Evolutionary conservation across 2,113 vertebrate species (phyloP).

Genomic region (Sus scrofa): T2T-Sscrofa CM000812.6:252999501-253000000

Average conservation of each 20-base stretch:
- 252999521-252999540: background rate
- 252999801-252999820: too few relatives aligned
- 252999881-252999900: background rate
- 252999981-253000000: too few relatives aligned
- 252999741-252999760: too few relatives aligned
- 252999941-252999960: too few relatives aligned
- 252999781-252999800: too few relatives aligned
- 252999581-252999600: background rate
- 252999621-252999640: background rate
- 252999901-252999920: background rate
- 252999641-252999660: background rate
- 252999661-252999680: background rate
- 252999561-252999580: background rate
- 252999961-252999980: too few relatives aligned
- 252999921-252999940: background rate
- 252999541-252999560: slow-evolving; percentile 18
- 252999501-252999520: slow-evolving; percentile 1
- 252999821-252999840: background rate
- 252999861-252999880: background rate
- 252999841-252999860: slow-evolving; percentile 13
- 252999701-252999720: background rate
- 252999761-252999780: too few relatives aligned
- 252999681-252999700: background rate
- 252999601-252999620: slow-evolving; percentile 19
- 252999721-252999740: too few relatives aligned